Conservation (phyloP, 2,797 vertebrate species). For the Chelon auratus region DNA sequence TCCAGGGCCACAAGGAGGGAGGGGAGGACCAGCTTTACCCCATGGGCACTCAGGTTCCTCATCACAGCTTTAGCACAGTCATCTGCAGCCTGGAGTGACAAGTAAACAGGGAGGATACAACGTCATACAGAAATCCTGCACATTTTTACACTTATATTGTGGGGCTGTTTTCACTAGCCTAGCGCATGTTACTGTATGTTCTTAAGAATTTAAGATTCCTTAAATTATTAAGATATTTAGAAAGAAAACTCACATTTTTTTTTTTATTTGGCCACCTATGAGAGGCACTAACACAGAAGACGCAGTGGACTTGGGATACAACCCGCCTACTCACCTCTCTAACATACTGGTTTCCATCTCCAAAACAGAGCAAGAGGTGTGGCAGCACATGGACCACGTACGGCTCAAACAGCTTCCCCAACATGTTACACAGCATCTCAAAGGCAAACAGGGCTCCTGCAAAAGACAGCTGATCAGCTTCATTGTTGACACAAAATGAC, state of each 20-base stretch:
- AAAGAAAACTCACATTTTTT: no score
- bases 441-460: slow-evolving; percentile 97
- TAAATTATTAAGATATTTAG: no score
- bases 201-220: no score
- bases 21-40: slow-evolving; percentile 97
- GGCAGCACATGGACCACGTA: slow-evolving; percentile 98
- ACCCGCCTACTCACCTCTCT: slow-evolving; percentile 88
- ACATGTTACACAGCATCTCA: slow-evolving; percentile 99
- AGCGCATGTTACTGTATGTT: no score
- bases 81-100: slow-evolving; percentile 90
- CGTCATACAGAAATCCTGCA: neutral
- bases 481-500: neutral
- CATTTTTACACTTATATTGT: neutral
- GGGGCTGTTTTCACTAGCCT: neutral
- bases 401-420: slow-evolving; percentile 98
- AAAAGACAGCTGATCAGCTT: neutral
- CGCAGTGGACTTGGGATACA: neutral
- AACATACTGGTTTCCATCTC: slow-evolving; percentile 98
- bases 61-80: slow-evolving; percentile 99
- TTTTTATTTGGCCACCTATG: neutral
- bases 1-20: slow-evolving; percentile 95
- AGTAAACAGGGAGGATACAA: neutral
- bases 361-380: slow-evolving; percentile 96
- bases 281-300: neutral
- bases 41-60: slow-evolving; percentile 98